A percentile compares a stretch with the other conserved stretches of the same genome.
These are phyloP conservation scores for Cottus gobio DNA, from an alignment of 2,113 vertebrate species.

Conservation along the genomic window DNA sequence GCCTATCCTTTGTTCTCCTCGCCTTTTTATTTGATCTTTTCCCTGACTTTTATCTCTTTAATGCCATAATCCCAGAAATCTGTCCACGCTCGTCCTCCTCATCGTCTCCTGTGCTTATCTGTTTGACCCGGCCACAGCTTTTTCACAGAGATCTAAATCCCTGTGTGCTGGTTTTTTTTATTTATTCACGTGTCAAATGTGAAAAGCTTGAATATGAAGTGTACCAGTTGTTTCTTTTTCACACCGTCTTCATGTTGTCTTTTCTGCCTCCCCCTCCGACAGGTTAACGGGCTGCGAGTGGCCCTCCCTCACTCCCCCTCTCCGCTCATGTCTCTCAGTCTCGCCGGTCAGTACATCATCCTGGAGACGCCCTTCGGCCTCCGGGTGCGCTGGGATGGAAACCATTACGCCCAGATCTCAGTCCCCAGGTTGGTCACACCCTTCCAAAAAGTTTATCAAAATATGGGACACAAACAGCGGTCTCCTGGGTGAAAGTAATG, in stretches of 20 bases:
- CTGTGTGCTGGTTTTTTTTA: neutral
- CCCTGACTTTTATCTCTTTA: conserved; percentile 7
- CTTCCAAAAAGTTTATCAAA: too few species aligned
- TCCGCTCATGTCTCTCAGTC: conserved; percentile 72
- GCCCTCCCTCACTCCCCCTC: conserved; percentile 80
- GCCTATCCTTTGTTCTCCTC: neutral
- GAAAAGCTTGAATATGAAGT: neutral
- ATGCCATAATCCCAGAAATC: conserved; percentile 43
- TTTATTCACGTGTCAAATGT: neutral
- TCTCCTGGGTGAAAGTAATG: too few species aligned
- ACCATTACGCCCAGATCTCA: conserved; percentile 83
- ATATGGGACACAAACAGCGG: too few species aligned
- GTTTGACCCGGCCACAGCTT: neutral
- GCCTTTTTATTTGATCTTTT: conserved; percentile 22
- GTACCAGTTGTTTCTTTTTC: neutral
- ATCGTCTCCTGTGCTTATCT: neutral
- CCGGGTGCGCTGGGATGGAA: conserved; percentile 86
- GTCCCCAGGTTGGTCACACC: conserved; percentile 79
- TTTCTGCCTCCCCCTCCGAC: conserved; percentile 5
- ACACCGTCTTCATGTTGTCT: neutral
- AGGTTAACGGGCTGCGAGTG: conserved; percentile 82
- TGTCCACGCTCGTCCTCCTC: neutral
- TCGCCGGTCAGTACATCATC: conserved; percentile 85
- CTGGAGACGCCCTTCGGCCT: conserved; percentile 83
- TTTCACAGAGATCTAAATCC: neutral